Evolutionary conservation across 64 coral and sea anemone genomes (phyloP).

Genomic region (Anthopleura sola): DNA sequence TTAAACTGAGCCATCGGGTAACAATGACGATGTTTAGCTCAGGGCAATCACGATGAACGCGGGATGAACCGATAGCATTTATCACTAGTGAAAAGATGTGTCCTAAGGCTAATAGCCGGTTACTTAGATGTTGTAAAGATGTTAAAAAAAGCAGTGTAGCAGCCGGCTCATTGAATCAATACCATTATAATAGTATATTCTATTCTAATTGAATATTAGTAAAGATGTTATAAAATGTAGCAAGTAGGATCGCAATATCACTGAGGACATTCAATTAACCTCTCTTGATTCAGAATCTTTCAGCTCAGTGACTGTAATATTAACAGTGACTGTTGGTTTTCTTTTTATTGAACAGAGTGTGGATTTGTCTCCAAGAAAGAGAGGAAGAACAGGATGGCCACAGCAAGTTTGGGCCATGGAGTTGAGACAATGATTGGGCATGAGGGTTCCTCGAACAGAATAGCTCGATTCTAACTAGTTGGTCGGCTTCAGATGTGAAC

Average conservation of each 20-base stretch:
- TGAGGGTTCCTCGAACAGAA: not conserved
- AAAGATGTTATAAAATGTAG: too few species aligned
- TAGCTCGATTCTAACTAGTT: not conserved
- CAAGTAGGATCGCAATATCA: too few species aligned
- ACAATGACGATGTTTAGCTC: not conserved
- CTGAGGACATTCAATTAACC: not conserved
- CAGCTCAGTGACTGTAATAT: not conserved
- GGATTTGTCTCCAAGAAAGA: constrained; percentile 71
- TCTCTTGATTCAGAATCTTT: not conserved
- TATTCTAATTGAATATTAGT: too few species aligned
- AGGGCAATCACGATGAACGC: too few species aligned
- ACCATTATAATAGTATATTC: not conserved
- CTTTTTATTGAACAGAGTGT: constrained; percentile 27
- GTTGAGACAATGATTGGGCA: too few species aligned
- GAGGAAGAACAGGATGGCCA: constrained; percentile 87
- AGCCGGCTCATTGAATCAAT: not conserved
- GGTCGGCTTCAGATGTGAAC: too few species aligned
- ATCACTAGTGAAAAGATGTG: not conserved
- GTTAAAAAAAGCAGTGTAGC: too few species aligned
- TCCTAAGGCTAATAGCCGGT: not conserved
- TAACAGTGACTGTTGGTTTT: not conserved
- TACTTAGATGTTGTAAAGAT: not conserved
- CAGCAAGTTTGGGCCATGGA: constrained; percentile 94
- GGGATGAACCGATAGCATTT: too few species aligned
- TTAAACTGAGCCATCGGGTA: not conserved